Base-by-base conservation (phyloP, 2,888 invertebrate genomes). In the Salticus scenicus region DNA sequence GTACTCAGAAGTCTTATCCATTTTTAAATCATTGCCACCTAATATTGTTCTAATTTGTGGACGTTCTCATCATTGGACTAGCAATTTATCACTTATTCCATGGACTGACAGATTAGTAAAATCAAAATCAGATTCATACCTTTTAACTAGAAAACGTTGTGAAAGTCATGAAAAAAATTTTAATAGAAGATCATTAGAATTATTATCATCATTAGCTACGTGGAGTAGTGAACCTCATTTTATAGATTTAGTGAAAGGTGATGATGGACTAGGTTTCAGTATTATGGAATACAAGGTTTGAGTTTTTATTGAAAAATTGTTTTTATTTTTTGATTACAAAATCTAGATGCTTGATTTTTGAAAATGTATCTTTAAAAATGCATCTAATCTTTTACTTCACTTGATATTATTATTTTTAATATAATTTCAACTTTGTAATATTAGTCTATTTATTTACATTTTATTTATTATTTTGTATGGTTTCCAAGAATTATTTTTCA, bases 211-310 rank as follows among this genome's bases (percentile, higher is more conserved):
- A 8, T 93, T 99, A 89, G 98, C 98, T 37, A 98, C 98, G 96
- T 99, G 99, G 99, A 97, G 97, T 89, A 96, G 96, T 88, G 98
- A 98, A 90, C 97, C 98, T 66, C 97, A 98, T 91, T 95, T 98
- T 88, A 98, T 99, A 89, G 97, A 98, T 92, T 92, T 99, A 89
- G 94, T 96, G 82, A 99, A 99, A 92, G 98, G 98, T 88, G 98
- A 98, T 91, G 94, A 98, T 86, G 99, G 99, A 14, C 94, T 99
- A 85, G 99, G 99, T 87, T 99, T 99, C 93, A 98, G 98, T 88
- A 98, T 99, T 91, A 94, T 99, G 89, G 99, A 97, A 92, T 97
- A 97, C 92, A 97, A 97, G 94, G 96, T 95, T 91, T 91, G 88
- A 42, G 14, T 37, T 7, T 4, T 37, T 47, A 17, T 17, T 47